Evolutionary conservation across 2,113 vertebrate genomes (phyloP).

Genomic region (Elaphurus davidianus): DNA sequence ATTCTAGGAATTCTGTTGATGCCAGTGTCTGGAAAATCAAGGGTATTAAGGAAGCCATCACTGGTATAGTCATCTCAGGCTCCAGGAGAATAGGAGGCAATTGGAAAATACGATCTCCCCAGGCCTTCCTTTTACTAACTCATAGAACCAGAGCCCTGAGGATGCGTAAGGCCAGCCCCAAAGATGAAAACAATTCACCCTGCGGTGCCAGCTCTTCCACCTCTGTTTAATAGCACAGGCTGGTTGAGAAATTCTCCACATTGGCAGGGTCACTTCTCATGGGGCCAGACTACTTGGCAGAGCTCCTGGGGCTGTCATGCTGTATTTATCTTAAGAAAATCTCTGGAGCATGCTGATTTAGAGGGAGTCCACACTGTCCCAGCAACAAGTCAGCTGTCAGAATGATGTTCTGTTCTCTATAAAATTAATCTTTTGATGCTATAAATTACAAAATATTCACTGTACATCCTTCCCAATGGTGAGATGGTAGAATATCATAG

Average conservation of each 20-base stretch:
- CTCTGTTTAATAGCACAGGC: not conserved
- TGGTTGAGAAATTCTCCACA: not conserved
- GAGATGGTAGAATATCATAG: not conserved
- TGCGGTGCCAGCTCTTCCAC: not conserved
- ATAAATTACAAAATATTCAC: not conserved
- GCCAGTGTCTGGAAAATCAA: not conserved
- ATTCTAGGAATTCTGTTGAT: not conserved
- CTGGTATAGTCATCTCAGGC: not conserved
- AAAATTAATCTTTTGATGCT: not conserved
- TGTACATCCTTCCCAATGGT: not conserved
- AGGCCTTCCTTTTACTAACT: not conserved
- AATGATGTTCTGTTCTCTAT: not conserved
- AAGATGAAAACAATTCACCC: not conserved
- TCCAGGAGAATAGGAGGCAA: not conserved
- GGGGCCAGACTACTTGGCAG: not conserved
- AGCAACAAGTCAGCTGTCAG: not conserved
- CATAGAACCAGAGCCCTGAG: not conserved
- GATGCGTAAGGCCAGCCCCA: not conserved
- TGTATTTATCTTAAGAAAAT: constrained; percentile 38
- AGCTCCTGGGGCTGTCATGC: not conserved
- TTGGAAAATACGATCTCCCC: not conserved
- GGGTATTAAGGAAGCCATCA: not conserved
- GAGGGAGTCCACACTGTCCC: not conserved
- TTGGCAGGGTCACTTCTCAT: not conserved
- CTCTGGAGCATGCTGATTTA: not conserved